Base-by-base conservation (phyloP, 2,797 vertebrate species). In the Xenops minutus region DNA sequence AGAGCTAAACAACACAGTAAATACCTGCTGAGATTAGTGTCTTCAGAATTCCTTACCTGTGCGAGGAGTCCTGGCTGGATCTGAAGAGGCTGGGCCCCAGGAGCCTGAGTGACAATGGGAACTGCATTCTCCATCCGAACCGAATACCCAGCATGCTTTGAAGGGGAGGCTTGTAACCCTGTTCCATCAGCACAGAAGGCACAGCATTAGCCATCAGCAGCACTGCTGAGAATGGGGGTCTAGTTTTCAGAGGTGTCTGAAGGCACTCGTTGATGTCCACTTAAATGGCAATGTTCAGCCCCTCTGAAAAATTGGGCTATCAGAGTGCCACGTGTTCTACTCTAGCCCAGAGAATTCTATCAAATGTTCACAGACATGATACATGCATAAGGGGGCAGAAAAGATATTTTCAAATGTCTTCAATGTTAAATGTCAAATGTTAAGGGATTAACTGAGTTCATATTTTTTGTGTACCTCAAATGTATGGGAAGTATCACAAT, bases 71-170 rank as follows among this genome's bases (percentile, higher is more conserved):
- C 98, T 59, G 99, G 98, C 80, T 99, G 99, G 97, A 99, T 99
- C 98, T 99, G 99, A 92, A 99, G 98, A 93, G 99, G 98, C 95
- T 99, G 99, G 36, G 99, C 98, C 87, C 99, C 99, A 3, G 99
- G 99, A 95, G 99, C 99, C 96, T 99, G 99, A 43, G 99, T 99
- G 98, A 99, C 99, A 95, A 99, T 99, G 97, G 99, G 99, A 98
- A 99, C 99, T 2, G 99, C 99, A 5, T 99, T 99, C 96, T 99
- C 99, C 99, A 99, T 99, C 89, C 99, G 98, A 96, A 99, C 99
- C 4, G 99, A 99, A 97, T 99, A 99, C 96, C 99, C 99, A 68
- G 99, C 98, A 79, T 99, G 99, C 98, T 99, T 99, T 88, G 99
- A 99, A 79, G 99, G 99, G 66, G 99, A 99, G 12, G 99, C 98